phyloP scores from a whole-genome alignment of 2,113 vertebrate genomes.

The Uria aalge region DNA sequence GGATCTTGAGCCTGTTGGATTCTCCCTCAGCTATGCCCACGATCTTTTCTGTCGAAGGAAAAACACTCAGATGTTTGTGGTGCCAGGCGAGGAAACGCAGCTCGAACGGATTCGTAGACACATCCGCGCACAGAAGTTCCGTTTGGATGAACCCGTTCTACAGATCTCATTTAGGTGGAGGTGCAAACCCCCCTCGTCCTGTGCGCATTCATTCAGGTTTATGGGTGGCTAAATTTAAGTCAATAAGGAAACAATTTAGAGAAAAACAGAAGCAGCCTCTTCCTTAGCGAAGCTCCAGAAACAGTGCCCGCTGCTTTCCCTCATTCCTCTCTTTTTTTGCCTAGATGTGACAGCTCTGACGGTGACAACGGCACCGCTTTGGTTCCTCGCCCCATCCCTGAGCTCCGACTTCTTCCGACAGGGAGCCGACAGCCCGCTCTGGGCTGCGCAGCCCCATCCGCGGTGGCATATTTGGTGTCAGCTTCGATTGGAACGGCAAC shows the following conservation, averaged over 20 bases:
- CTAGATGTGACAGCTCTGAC: not conserved
- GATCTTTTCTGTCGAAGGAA: not conserved
- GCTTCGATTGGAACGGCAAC: not conserved
- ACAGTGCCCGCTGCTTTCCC: not conserved
- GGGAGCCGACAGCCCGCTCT: not conserved
- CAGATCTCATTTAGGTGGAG: accelerated
- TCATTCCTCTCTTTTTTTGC: not conserved
- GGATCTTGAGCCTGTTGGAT: not conserved
- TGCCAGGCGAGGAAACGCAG: not conserved
- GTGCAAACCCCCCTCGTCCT: not conserved
- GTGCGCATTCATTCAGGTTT: not conserved
- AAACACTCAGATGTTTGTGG: not conserved
- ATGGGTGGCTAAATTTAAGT: not conserved
- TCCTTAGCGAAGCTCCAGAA: not conserved
- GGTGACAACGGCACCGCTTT: accelerated
- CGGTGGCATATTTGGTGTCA: not conserved
- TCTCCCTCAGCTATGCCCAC: not conserved
- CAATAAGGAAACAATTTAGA: not conserved
- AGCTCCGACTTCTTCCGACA: accelerated
- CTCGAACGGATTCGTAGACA: accelerated
- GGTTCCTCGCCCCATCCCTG: not conserved
- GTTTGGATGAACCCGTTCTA: accelerated
- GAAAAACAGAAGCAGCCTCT: not conserved
- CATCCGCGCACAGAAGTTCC: accelerated
- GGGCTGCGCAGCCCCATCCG: not conserved